phyloP scores from a whole-genome alignment of 2,888 invertebrate species.

The Tetranychus truncatus region DNA sequence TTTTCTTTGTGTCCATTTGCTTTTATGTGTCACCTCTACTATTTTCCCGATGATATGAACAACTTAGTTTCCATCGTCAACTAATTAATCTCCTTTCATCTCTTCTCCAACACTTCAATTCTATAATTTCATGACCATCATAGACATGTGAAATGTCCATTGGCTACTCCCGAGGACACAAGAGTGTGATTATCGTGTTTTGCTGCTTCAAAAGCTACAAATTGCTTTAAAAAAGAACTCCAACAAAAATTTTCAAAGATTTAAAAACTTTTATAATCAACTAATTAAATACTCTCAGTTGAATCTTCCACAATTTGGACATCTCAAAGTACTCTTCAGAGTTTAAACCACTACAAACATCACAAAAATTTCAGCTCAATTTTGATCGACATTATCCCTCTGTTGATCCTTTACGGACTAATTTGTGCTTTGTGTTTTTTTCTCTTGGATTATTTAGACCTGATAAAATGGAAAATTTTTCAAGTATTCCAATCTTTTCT shows the following conservation, averaged over 20 bases:
- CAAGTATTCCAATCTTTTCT: no score
- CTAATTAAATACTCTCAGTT: neutral
- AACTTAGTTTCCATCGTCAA: neutral
- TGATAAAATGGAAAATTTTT: no score
- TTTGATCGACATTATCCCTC: no score
- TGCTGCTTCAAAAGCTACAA: neutral
- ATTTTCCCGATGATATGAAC: neutral
- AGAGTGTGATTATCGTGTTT: neutral
- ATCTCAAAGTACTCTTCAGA: constrained; percentile 7
- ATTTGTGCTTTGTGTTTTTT: no score
- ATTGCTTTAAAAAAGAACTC: neutral
- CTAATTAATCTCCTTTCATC: constrained; percentile 2
- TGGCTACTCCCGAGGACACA: constrained; percentile 15
- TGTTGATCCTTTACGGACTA: no score
- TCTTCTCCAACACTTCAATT: neutral
- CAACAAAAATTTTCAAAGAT: neutral
- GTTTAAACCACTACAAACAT: neutral
- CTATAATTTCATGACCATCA: neutral
- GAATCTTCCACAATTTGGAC: neutral
- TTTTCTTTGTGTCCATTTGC: neutral
- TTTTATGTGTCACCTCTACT: neutral
- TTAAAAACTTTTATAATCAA: neutral
- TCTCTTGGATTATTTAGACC: no score
- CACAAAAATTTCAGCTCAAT: neutral
- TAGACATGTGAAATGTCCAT: constrained; percentile 8